Conservation (phyloP, 64 coral and sea anemone species). For the Astreopora myriophthalma region DNA sequence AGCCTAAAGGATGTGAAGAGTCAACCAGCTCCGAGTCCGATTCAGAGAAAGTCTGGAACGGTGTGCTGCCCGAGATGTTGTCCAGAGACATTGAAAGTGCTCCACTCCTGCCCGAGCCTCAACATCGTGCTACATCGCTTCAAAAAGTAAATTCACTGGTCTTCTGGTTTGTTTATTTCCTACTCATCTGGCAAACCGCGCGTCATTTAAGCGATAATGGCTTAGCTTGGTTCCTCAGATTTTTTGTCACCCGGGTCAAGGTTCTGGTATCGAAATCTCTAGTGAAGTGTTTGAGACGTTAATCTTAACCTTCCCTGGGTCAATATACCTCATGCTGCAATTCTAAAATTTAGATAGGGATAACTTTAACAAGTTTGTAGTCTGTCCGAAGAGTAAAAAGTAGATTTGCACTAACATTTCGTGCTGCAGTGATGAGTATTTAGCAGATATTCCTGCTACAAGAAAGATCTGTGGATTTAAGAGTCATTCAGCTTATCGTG, state of each 20-base stretch:
- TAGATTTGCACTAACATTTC: slow-evolving; percentile 35
- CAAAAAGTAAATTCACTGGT: slow-evolving; percentile 53
- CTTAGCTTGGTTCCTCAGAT: slow-evolving; percentile 42
- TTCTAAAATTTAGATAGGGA: slow-evolving; percentile 77
- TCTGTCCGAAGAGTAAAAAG: slow-evolving; percentile 63
- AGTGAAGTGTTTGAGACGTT: slow-evolving; percentile 27
- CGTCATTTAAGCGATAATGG: slow-evolving; percentile 77
- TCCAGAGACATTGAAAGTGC: slow-evolving; percentile 22
- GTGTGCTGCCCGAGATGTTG: slow-evolving; percentile 35
- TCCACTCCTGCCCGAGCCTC: slow-evolving; percentile 2
- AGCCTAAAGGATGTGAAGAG: background rate
- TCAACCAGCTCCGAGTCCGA: no score
- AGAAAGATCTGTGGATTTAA: slow-evolving; percentile 39
- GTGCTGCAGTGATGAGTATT: slow-evolving; percentile 15
- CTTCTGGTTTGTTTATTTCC: slow-evolving; percentile 77
- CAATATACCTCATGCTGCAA: slow-evolving; percentile 46
- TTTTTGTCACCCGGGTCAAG: slow-evolving; percentile 56
- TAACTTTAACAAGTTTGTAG: slow-evolving; percentile 78
- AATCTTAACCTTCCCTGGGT: slow-evolving; percentile 44
- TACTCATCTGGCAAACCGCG: slow-evolving; percentile 66
- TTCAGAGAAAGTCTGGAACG: slow-evolving; percentile 42
- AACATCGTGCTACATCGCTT: background rate
- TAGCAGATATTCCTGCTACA: slow-evolving; percentile 26
- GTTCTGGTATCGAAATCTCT: slow-evolving; percentile 48
- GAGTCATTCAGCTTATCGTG: slow-evolving; percentile 10